Percentiles rank a stretch among this genome's conserved stretches.
Conservation (phyloP, 2,888 invertebrate species). For the Nomada goodeniana region DNA sequence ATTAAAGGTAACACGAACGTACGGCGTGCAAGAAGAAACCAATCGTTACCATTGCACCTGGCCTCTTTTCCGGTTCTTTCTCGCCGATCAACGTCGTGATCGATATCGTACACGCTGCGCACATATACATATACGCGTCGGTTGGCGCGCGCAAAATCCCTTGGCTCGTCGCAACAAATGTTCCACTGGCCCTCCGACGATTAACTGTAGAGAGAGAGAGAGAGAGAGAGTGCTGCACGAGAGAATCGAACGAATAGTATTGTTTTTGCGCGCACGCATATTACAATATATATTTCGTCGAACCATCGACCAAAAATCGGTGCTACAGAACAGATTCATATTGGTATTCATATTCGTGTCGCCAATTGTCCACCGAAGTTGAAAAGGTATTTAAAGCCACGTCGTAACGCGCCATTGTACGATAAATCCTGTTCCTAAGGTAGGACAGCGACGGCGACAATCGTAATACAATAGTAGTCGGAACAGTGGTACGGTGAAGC, state of each 20-base stretch:
- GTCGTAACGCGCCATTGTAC: no score
- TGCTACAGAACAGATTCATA: neutral
- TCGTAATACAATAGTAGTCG: slow-evolving; percentile 6
- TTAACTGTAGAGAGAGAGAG: neutral
- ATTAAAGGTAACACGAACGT: no score
- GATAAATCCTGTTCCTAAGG: neutral
- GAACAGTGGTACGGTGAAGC: no score
- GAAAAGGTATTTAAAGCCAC: no score
- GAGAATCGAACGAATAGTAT: neutral
- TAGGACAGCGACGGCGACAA: neutral
- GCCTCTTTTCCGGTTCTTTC: slow-evolving; percentile 24
- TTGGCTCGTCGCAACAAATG: neutral
- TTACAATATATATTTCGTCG: neutral
- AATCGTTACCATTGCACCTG: slow-evolving; percentile 3
- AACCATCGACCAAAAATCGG: neutral
- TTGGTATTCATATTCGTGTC: no score
- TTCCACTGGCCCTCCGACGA: neutral
- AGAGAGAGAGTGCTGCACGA: no score
- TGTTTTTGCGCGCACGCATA: neutral
- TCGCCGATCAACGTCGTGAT: slow-evolving; percentile 9
- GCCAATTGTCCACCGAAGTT: no score
- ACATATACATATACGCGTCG: neutral
- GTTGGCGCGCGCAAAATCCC: slow-evolving; percentile 13
- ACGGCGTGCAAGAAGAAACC: no score
- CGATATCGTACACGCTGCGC: slow-evolving; percentile 21